These are phyloP conservation scores for Scopus umbretta DNA, from an alignment of 2,113 vertebrate genomes.

Conservation along the genomic window DNA sequence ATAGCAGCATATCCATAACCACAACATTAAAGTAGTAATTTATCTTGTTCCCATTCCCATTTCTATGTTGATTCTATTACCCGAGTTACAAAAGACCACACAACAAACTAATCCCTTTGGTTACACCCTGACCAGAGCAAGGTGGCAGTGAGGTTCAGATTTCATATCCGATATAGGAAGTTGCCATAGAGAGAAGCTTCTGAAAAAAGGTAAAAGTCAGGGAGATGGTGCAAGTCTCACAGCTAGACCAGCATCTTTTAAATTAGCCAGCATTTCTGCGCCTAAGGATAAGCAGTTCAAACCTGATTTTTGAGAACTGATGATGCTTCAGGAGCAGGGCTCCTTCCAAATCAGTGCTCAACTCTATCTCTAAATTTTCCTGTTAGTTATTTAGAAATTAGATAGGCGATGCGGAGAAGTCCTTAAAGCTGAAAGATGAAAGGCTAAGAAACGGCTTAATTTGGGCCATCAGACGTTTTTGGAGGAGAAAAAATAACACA, in stretches of 20 bases:
- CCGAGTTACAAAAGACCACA: too few relatives aligned
- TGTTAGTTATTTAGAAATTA: not conserved
- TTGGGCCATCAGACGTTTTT: not conserved
- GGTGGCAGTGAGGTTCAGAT: not conserved
- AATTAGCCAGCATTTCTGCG: not conserved
- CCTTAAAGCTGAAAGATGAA: not conserved
- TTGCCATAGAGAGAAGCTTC: not conserved
- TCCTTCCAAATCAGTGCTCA: not conserved
- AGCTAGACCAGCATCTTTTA: not conserved
- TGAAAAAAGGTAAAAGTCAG: not conserved
- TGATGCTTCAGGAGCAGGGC: not conserved
- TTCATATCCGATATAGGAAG: not conserved
- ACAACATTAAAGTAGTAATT: too few relatives aligned
- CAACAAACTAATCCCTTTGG: too few relatives aligned
- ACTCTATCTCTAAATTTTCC: not conserved
- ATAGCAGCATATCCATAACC: too few relatives aligned
- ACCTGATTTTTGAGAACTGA: not conserved
- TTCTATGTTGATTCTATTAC: too few relatives aligned
- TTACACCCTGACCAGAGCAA: not conserved
- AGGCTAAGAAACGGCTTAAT: not conserved
- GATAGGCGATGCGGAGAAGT: not conserved
- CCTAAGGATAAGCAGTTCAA: not conserved
- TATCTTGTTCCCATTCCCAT: too few relatives aligned
- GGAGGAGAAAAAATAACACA: not conserved
- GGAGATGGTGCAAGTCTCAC: not conserved